These are phyloP conservation scores for Miniopterus natalensis DNA, from an alignment of 2,113 vertebrate species.

Conservation along the genomic window DNA sequence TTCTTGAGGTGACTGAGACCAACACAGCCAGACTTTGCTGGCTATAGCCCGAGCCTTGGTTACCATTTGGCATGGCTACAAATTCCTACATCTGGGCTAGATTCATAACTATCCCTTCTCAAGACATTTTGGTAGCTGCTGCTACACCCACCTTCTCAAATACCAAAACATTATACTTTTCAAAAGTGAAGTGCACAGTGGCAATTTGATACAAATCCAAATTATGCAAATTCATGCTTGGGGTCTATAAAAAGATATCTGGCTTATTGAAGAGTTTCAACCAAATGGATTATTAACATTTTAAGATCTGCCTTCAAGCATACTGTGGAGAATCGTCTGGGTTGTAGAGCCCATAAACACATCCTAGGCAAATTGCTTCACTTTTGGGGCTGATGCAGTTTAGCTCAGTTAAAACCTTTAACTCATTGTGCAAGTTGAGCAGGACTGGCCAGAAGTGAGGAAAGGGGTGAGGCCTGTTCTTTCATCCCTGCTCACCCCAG, in stretches of 20 bases:
- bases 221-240: slow-evolving; percentile 25
- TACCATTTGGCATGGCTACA: background rate
- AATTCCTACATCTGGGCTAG: background rate
- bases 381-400: background rate
- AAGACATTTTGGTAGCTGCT: slow-evolving; percentile 2
- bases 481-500: background rate
- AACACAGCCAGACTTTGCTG: background rate
- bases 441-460: background rate
- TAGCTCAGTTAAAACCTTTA: background rate
- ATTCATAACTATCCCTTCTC: background rate
- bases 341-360: background rate
- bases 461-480: background rate
- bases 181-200: slow-evolving; percentile 22
- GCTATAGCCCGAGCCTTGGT: background rate
- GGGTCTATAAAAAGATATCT: slow-evolving; percentile 1
- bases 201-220: slow-evolving; percentile 39
- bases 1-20: background rate
- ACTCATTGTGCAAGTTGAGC: background rate
- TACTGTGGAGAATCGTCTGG: background rate
- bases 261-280: slow-evolving; percentile 47
- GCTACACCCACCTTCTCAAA: background rate
- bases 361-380: background rate
- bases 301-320: background rate
- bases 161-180: slow-evolving; percentile 40
- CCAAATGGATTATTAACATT: slow-evolving; percentile 21